phyloP scores from a whole-genome alignment of 2,113 vertebrate species.

The Ceyx margarethae region DNA sequence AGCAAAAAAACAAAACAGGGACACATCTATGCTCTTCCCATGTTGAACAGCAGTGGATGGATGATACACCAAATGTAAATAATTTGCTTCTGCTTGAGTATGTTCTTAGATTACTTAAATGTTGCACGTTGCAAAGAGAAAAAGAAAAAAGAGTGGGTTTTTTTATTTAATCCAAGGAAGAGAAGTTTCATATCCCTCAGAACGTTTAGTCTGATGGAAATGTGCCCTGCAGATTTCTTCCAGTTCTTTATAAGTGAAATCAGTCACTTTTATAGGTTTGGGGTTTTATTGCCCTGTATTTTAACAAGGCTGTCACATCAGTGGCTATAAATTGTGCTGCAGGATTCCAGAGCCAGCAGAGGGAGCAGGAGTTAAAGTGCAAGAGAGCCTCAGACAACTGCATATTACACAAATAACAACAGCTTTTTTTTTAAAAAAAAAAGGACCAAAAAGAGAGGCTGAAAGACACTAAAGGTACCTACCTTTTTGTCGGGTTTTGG shows the following conservation, averaged over 20 bases:
- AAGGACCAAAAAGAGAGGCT: background rate
- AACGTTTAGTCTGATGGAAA: background rate
- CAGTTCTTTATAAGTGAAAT: background rate
- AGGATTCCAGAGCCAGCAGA: background rate
- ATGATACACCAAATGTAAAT: background rate
- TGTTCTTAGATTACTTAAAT: background rate
- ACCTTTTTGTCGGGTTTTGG: constrained; percentile 99
- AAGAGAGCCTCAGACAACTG: background rate
- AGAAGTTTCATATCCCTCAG: background rate
- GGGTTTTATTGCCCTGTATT: rapidly evolving
- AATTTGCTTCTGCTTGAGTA: background rate
- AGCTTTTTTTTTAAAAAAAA: too few relatives aligned
- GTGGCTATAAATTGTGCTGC: background rate
- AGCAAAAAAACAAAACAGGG: background rate
- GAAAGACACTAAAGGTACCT: background rate
- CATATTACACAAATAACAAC: background rate
- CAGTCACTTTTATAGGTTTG: background rate
- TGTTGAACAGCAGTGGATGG: rapidly evolving
- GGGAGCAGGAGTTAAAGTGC: background rate
- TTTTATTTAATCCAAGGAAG: background rate
- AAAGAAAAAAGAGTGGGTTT: background rate
- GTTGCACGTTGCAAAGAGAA: background rate
- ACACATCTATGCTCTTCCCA: background rate
- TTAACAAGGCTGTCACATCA: background rate
- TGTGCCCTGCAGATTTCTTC: background rate